Evolutionary conservation across 2,888 invertebrate species (phyloP), one percentile per base, ranked within the genome.

Genomic region (Podabrus alpinus): DNA sequence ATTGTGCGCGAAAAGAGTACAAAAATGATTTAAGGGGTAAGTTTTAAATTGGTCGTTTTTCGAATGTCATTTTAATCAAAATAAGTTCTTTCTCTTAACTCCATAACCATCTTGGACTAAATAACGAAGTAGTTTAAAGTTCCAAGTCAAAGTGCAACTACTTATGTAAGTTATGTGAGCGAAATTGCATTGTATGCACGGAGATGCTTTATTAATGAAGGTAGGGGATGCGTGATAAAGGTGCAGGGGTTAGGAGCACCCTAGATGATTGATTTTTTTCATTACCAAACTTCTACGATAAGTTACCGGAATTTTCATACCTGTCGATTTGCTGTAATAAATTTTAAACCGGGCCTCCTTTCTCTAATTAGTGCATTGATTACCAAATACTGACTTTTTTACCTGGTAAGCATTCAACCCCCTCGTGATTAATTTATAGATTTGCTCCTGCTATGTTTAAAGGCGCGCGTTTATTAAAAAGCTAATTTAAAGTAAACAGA

Each of bases 51-150:
- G 68, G 71, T 74, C 68, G 64, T 71, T 16, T 62, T 71, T 71
- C 45, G 69, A 61, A 82, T 83, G 85, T 85, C 84, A 82, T 79
- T 83, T 81, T 85, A 85, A 85, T 85, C 84, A 83, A 83, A 85
- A 85, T 82, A 85, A 85, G 85, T 83, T 84, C 80, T 82, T 80
- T 80, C 82, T 82, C 81, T 82, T 82, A 82, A 81, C 82, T 82
- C 83, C 79, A 78, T 45, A 81, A 76, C 75, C 79, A 80, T 79
- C 80, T 82, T 81, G 82, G 82, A 83, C 45, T 45, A 45, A 45
- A 45, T 45, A 45, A 45, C 45, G 45, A 45, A 45, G 45, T 45
- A 45, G 45, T 45, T 45, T 7, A n/a, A 45, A 45, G 7, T 45
- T 45, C 9, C 45, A 9, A 45, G 45, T 45, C 45, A 45, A 45